A percentile compares a stretch with the other conserved stretches of the same genome.
Conservation (phyloP, 2,113 vertebrate genomes). For the Aplodontia rufa region DNA sequence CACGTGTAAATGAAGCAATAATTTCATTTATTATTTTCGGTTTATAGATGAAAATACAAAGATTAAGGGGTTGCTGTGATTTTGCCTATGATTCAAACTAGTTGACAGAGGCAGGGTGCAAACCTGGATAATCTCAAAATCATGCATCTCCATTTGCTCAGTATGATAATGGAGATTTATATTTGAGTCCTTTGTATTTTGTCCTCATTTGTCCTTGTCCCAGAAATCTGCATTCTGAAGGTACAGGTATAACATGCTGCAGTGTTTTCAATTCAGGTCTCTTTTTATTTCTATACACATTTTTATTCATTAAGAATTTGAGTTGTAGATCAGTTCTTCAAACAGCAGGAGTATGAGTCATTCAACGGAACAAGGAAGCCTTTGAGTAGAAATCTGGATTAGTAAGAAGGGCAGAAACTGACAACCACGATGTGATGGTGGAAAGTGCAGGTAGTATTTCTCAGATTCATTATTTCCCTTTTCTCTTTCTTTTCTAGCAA, state of each 20-base stretch:
- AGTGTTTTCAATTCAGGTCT: neutral
- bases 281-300: neutral
- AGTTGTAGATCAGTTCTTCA: neutral
- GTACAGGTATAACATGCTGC: too few relatives aligned
- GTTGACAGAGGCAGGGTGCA: neutral
- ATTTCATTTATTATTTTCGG: neutral
- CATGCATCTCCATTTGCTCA: accelerated
- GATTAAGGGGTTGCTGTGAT: neutral
- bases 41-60: neutral
- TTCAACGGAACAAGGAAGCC: accelerated
- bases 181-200: neutral
- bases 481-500: conserved; percentile 62
- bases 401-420: neutral
- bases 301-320: neutral
- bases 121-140: neutral
- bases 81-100: neutral
- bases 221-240: neutral
- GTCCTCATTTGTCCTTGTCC: accelerated
- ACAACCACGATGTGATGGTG: accelerated
- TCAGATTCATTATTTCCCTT: neutral
- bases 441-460: neutral
- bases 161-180: accelerated
- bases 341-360: too few relatives aligned
- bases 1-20: neutral
- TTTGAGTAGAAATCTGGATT: neutral